Conservation (phyloP, 2,797 vertebrate species). For the Chaetodon trifasciatus region DNA sequence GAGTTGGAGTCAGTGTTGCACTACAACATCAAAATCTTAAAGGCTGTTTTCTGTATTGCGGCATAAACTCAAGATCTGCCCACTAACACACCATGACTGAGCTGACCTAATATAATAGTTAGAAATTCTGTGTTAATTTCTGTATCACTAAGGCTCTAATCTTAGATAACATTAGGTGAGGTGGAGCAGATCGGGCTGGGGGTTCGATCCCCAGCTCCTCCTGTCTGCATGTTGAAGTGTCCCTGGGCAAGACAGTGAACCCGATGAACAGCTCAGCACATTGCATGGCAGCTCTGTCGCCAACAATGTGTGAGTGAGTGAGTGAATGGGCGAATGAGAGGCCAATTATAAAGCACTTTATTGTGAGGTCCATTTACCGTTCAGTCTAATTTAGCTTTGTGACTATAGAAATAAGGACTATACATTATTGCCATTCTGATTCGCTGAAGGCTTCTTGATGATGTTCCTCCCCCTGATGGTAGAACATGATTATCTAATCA, state of each 20-base stretch:
- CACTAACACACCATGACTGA: neutral
- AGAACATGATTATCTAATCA: too few species aligned
- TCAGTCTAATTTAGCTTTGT: neutral
- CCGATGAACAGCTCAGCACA: neutral
- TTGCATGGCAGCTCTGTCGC: neutral
- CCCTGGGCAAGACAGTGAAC: neutral
- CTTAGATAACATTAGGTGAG: neutral
- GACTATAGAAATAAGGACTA: neutral
- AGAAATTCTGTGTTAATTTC: neutral
- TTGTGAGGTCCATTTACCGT: neutral
- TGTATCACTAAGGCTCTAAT: too few species aligned
- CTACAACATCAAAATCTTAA: neutral
- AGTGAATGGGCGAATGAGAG: neutral
- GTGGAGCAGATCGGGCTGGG: neutral
- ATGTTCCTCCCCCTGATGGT: too few species aligned
- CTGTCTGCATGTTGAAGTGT: too few species aligned
- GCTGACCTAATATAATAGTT: neutral
- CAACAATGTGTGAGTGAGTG: neutral
- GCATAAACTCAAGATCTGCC: neutral
- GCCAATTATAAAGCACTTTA: neutral
- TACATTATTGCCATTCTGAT: too few species aligned
- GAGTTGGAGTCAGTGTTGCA: neutral
- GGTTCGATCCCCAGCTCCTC: neutral
- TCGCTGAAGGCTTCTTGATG: too few species aligned
- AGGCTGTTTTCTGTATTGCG: constrained; percentile 7